Evolutionary conservation across 1,140 invertebrate genomes (phyloP), one percentile per base, ranked within the genome.

Genomic region (Ditylenchus dipsaci): DNA sequence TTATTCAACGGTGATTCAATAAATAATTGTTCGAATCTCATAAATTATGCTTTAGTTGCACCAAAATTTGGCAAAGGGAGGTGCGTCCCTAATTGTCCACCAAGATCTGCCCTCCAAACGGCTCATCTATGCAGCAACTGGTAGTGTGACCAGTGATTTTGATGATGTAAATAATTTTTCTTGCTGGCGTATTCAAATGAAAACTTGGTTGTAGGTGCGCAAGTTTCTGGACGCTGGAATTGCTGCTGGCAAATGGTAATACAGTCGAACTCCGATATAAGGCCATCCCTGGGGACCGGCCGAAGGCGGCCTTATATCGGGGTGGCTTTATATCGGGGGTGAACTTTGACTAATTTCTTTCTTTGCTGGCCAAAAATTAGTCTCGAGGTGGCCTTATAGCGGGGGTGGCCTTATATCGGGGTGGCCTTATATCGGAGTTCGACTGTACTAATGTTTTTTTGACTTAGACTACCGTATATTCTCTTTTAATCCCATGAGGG

Each of bases 51-150:
- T 65, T 19, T 62, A 76, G 30, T 61, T 67, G 23, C 26, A 59
- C 33, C 19, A 56, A 19, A 56, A 30, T 21, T 49, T 76, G 17
- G 63, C 74, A 43, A 63, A 65, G n/a, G 75, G 66, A 15, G 26
- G 13, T n/a, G 63, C 42, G 5, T 65, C 63, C 7, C 49, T 76
- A 27, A 65, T 76, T 43, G 49, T 27, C 27, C 21, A 71, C 19
- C 38, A 65, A 7, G 26, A 47, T 15, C 21, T 75, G 21, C 62
- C 64, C 8, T 67, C 74, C 15, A 74, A 68, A 38, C 63, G 74
- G 19, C 45, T 76, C 19, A 43, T 76, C 29, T 76, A 78, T 58
- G 62, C 65, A 11, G 60, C 57, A 43, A 73, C 75, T 13, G 70
- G 74, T 23, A 60, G 69, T 1, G 56, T 67, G 11, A 53, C 56